phyloP scores from a whole-genome alignment of 2,888 invertebrate genomes.

The Polylopha cassiicola region DNA sequence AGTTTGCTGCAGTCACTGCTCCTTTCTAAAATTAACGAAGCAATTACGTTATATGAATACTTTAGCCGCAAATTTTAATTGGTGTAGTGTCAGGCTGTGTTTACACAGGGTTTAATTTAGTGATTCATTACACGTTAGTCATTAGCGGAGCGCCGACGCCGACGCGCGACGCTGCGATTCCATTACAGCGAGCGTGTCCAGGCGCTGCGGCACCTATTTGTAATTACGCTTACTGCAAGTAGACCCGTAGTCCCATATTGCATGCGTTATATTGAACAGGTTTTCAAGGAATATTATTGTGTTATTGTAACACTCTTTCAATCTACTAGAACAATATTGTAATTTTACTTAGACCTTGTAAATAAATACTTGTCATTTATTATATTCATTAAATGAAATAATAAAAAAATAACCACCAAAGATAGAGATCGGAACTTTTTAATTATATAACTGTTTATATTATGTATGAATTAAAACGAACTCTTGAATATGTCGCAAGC shows the following conservation, averaged over 20 bases:
- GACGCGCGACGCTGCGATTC: slow-evolving; percentile 25
- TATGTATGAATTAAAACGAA: no score
- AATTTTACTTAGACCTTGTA: no score
- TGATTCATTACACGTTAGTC: slow-evolving; percentile 32
- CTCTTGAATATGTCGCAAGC: no score
- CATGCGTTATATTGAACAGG: slow-evolving; percentile 10
- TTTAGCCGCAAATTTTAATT: slow-evolving; percentile 31
- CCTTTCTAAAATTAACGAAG: slow-evolving; percentile 30
- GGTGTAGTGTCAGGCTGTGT: slow-evolving; percentile 25
- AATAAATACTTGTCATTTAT: no score
- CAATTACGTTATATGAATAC: slow-evolving; percentile 25
- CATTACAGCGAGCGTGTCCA: slow-evolving; percentile 25
- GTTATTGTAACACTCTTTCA: no score
- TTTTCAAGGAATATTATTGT: no score
- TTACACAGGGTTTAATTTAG: slow-evolving; percentile 31
- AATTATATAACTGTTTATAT: no score
- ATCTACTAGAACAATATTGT: no score
- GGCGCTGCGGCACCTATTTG: slow-evolving; percentile 22
- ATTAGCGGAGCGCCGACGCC: slow-evolving; percentile 25
- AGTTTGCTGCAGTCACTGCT: slow-evolving; percentile 24
- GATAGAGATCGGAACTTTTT: no score
- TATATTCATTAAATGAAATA: no score
- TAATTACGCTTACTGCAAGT: slow-evolving; percentile 17
- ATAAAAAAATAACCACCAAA: no score
- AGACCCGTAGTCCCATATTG: slow-evolving; percentile 18